A percentile compares a stretch with the other conserved stretches of the same genome.
Conservation (phyloP, 1,140 invertebrate genomes). For the Cydia fagiglandana region DNA sequence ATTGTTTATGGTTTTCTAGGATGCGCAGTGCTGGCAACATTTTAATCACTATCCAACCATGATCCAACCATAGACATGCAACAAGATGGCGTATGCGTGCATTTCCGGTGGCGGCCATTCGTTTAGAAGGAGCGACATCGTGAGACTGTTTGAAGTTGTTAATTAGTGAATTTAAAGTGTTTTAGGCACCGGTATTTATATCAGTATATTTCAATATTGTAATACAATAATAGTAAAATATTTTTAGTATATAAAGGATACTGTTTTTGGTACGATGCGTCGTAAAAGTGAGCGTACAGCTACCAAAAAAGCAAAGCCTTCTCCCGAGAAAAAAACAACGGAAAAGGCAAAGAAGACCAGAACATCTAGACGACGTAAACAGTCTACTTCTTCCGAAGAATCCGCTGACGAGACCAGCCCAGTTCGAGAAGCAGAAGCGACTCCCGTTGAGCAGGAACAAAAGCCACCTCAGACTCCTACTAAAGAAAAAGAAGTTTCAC, state of each 20-base stretch:
- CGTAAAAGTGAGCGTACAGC: slow-evolving; percentile 70
- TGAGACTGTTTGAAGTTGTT: background rate
- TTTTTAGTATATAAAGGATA: background rate
- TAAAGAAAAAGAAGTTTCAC: slow-evolving; percentile 53
- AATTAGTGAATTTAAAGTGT: slow-evolving; percentile 10
- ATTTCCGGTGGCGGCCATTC: slow-evolving; percentile 25
- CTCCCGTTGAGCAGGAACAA: slow-evolving; percentile 42
- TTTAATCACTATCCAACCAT: background rate
- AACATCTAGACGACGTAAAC: slow-evolving; percentile 59
- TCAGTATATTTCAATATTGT: background rate
- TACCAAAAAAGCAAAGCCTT: slow-evolving; percentile 62
- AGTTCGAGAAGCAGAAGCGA: slow-evolving; percentile 44
- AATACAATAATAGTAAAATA: background rate
- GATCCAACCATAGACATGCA: background rate
- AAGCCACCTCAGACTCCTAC: slow-evolving; percentile 46
- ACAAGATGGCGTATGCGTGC: slow-evolving; percentile 12
- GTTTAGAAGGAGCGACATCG: background rate
- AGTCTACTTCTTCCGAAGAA: slow-evolving; percentile 66
- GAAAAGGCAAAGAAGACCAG: slow-evolving; percentile 65
- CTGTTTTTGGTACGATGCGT: slow-evolving; percentile 62
- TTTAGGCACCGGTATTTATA: background rate
- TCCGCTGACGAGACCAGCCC: slow-evolving; percentile 57
- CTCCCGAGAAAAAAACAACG: slow-evolving; percentile 63
- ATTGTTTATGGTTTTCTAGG: background rate
- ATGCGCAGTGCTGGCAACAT: slow-evolving; percentile 5